Percentiles rank a stretch among this genome's conserved stretches.
Conservation (phyloP, 2,888 invertebrate species). For the Oscheius sp. region DNA sequence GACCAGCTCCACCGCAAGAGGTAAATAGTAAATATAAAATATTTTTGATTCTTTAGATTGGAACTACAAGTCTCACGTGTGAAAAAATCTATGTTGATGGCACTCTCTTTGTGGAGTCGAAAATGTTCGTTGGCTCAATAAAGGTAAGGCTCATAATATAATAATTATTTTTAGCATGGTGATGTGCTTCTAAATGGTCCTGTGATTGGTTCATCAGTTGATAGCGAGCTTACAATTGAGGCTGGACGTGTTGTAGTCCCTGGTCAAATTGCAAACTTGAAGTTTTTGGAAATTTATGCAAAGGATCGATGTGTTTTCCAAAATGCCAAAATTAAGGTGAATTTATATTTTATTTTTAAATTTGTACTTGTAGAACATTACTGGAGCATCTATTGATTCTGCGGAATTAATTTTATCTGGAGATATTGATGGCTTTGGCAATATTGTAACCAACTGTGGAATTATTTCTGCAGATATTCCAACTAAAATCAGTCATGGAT, state of each 20-base stretch:
- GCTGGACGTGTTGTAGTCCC: constrained; percentile 34
- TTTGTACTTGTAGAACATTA: constrained; percentile 31
- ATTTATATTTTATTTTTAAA: background rate
- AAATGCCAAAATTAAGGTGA: constrained; percentile 30
- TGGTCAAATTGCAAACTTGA: constrained; percentile 48
- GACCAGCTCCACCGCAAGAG: constrained; percentile 29
- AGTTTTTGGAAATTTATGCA: constrained; percentile 50
- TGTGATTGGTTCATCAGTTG: constrained; percentile 41
- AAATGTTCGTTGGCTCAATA: constrained; percentile 34
- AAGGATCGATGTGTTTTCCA: constrained; percentile 41
- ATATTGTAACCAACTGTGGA: constrained; percentile 39
- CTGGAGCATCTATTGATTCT: constrained; percentile 40
- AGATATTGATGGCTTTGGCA: constrained; percentile 40
- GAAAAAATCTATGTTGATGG: constrained; percentile 43
- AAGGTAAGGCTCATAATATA: constrained; percentile 1
- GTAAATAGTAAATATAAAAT: background rate
- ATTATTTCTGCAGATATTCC: constrained; percentile 11
- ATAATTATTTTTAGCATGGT: background rate
- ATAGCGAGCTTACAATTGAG: constrained; percentile 47
- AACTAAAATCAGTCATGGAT: background rate
- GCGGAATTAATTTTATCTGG: constrained; percentile 38
- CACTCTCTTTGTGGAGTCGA: constrained; percentile 44
- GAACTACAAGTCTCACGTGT: constrained; percentile 37
- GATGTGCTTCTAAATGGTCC: constrained; percentile 36
- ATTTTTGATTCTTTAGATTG: constrained; percentile 4